phyloP scores from a whole-genome alignment of 1,140 invertebrate species.

The Halyomorpha halys region DNA sequence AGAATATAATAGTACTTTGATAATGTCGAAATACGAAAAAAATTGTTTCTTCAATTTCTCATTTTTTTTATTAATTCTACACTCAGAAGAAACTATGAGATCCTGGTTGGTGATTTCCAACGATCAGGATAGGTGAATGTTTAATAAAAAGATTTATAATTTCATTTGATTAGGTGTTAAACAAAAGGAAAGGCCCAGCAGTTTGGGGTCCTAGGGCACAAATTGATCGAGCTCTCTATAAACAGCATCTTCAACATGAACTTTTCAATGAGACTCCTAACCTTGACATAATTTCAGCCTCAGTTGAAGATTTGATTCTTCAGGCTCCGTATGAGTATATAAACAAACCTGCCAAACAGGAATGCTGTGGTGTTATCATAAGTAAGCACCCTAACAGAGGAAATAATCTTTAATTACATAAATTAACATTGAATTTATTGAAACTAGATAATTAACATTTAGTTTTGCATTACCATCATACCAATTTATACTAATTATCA shows the following conservation, averaged over 20 bases:
- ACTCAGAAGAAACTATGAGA: too few relatives aligned
- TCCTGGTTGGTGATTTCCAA: too few relatives aligned
- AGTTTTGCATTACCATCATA: too few relatives aligned
- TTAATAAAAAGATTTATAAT: background rate
- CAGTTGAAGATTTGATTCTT: constrained; percentile 77
- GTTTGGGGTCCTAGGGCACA: constrained; percentile 87
- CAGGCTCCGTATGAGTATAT: constrained; percentile 33
- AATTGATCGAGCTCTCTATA: constrained; percentile 80
- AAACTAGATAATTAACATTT: too few relatives aligned
- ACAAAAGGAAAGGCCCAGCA: constrained; percentile 67
- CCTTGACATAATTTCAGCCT: constrained; percentile 57
- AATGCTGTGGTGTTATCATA: constrained; percentile 51
- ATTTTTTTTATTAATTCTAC: too few relatives aligned
- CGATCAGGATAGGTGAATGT: too few relatives aligned
- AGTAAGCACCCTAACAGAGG: constrained; percentile 38
- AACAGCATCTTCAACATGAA: constrained; percentile 68
- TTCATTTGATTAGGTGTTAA: constrained; percentile 37
- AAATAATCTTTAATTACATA: background rate
- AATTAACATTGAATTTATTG: too few relatives aligned
- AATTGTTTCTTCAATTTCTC: too few relatives aligned
- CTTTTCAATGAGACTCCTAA: constrained; percentile 53
- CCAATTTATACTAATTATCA: too few relatives aligned
- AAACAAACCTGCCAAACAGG: constrained; percentile 23
- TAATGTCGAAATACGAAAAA: too few relatives aligned
- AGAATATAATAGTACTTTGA: too few relatives aligned